Evolutionary conservation across 2,888 invertebrate genomes (phyloP), one percentile per base, ranked within the genome.

Genomic region (Eustalomyia histrio): DNA sequence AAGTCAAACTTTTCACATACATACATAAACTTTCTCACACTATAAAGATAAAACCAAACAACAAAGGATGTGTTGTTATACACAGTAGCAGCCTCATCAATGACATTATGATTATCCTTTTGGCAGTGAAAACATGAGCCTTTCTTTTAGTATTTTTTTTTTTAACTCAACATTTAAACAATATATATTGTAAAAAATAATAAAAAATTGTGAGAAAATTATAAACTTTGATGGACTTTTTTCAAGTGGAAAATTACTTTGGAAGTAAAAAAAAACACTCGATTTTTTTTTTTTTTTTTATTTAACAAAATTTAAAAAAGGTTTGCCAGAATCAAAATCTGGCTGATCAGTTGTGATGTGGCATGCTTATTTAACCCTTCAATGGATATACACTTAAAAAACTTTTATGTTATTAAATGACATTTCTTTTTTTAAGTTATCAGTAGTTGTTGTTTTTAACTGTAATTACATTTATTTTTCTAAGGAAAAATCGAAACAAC

Each of bases 51-150:
- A 16, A 4, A 58, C 17, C 17, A 60, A n/a, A 17, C 33, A 35
- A 16, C n/a, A 58, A 16, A 35, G 14, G 35, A 16, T 7, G 35
- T 29, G 39, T 24, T 57, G 57, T 9, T n/a, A 14, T 1, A 10
- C 1, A 10, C 55, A 24, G 24, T 14, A 43, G 43, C 43, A 24
- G 14, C 21, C 21, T 21, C n/a, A 14, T 24, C 24, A 24, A 10
- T 47, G 47, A 47, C 24, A 63, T 63, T 63, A 63, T 50, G 24
- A 24, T 63, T 47, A 63, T 63, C 63, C 50, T 50, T 50, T 63
- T 63, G 29, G 29, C 24, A 63, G 18, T 50, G 29, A 50, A 63
- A 63, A 63, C 21, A 39, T 29, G 29, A 63, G 47, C 24, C 21
- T 24, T 21, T 21, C 21, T 21, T 57, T 6, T 60, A 35, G 8